phyloP scores from a whole-genome alignment of 2,113 vertebrate species.

The Hippocampus guttulatus region DNA sequence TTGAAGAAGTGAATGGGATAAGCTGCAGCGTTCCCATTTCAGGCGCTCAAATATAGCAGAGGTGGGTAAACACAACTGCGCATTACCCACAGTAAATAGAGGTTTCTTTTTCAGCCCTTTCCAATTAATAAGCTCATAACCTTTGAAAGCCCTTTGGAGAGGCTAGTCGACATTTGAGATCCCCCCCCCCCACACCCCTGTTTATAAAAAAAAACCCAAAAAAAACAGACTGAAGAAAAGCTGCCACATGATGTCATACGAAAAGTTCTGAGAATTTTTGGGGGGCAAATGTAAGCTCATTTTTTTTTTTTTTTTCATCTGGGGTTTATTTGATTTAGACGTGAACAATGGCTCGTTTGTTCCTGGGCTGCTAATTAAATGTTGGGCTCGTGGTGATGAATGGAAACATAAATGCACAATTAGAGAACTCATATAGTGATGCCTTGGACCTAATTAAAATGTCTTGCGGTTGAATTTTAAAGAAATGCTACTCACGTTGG shows the following conservation, averaged over 20 bases:
- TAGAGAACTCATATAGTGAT: background rate
- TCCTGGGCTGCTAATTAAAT: constrained; percentile 11
- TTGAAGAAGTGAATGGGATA: background rate
- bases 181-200: no score
- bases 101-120: constrained; percentile 1
- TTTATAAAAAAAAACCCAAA: background rate
- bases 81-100: background rate
- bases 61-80: background rate
- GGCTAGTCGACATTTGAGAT: background rate
- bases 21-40: background rate
- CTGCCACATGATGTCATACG: background rate
- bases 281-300: background rate
- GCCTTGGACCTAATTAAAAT: constrained; percentile 3
- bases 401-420: constrained; percentile 6
- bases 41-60: background rate
- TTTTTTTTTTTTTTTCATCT: background rate
- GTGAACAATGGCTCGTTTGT: constrained; percentile 6
- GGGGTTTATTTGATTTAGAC: constrained; percentile 9
- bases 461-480: background rate
- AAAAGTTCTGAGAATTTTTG: background rate
- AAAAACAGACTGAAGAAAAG: background rate
- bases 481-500: background rate
- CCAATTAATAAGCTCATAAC: background rate
- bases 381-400: background rate
- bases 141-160: background rate